These are phyloP conservation scores for Reinhardtius hippoglossoides DNA, from an alignment of 2,113 vertebrate genomes.

Conservation along the genomic window DNA sequence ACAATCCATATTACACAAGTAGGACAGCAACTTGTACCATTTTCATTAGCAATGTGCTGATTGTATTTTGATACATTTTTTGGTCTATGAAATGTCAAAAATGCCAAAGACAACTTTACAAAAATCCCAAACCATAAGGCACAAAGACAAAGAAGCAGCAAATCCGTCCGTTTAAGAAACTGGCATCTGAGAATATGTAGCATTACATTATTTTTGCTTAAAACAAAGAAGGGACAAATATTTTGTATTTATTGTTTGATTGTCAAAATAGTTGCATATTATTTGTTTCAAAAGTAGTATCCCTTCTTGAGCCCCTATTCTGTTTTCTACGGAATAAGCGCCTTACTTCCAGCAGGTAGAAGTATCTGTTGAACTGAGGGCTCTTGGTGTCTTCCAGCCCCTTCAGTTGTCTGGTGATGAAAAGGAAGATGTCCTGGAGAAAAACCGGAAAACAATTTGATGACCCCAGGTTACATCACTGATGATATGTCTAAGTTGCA, in stretches of 20 bases:
- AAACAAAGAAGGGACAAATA: too few species aligned
- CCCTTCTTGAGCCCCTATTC: background rate
- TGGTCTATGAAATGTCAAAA: background rate
- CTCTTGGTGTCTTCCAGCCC: conserved; percentile 99
- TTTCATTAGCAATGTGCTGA: background rate
- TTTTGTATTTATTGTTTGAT: too few species aligned
- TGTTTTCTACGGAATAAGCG: background rate
- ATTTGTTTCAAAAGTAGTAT: background rate
- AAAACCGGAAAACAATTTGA: background rate
- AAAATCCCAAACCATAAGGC: too few species aligned
- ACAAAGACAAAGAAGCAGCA: background rate
- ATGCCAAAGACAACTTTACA: background rate
- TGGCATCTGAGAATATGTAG: background rate
- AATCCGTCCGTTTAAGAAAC: background rate
- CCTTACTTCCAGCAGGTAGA: conserved; percentile 98
- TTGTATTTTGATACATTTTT: background rate
- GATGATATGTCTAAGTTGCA: too few species aligned
- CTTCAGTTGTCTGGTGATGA: conserved; percentile 99
- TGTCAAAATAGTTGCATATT: too few species aligned
- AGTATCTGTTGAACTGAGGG: conserved; percentile 99
- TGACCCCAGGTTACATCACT: too few species aligned
- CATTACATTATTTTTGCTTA: background rate
- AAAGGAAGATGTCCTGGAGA: conserved; percentile 97
- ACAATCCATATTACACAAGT: background rate
- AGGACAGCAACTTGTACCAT: background rate